phyloP scores from a whole-genome alignment of 2,888 invertebrate species.

The Ligdia adustata region DNA sequence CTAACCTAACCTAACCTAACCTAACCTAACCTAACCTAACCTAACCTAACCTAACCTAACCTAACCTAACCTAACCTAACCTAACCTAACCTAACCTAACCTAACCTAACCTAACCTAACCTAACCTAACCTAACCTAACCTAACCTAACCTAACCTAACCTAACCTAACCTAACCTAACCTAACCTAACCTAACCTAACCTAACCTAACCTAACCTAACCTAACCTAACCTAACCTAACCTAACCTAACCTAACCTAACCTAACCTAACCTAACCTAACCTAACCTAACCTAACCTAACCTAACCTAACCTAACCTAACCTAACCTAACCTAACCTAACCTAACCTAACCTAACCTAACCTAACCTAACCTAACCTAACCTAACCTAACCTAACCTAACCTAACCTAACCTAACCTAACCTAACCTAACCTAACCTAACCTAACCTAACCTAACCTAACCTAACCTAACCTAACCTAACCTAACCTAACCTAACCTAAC shows the following conservation, averaged over 20 bases:
- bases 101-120: slow-evolving; percentile 25
- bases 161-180: slow-evolving; percentile 23
- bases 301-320: slow-evolving; percentile 20
- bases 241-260: slow-evolving; percentile 29
- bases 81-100: slow-evolving; percentile 18
- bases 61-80: slow-evolving; percentile 21
- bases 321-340: slow-evolving; percentile 20
- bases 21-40: slow-evolving; percentile 19
- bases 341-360: slow-evolving; percentile 16
- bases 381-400: slow-evolving; percentile 14
- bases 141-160: slow-evolving; percentile 23
- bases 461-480: slow-evolving; percentile 17
- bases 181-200: slow-evolving; percentile 23
- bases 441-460: slow-evolving; percentile 18
- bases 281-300: slow-evolving; percentile 25
- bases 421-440: slow-evolving; percentile 8
- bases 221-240: slow-evolving; percentile 28
- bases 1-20: slow-evolving; percentile 20
- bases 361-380: slow-evolving; percentile 14
- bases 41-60: slow-evolving; percentile 20
- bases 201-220: slow-evolving; percentile 24
- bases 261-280: slow-evolving; percentile 27
- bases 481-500: too few species aligned
- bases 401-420: slow-evolving; percentile 11
- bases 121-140: slow-evolving; percentile 23